Evolutionary conservation across 2,113 vertebrate genomes (phyloP).

Genomic region (Pandion haliaetus): DNA sequence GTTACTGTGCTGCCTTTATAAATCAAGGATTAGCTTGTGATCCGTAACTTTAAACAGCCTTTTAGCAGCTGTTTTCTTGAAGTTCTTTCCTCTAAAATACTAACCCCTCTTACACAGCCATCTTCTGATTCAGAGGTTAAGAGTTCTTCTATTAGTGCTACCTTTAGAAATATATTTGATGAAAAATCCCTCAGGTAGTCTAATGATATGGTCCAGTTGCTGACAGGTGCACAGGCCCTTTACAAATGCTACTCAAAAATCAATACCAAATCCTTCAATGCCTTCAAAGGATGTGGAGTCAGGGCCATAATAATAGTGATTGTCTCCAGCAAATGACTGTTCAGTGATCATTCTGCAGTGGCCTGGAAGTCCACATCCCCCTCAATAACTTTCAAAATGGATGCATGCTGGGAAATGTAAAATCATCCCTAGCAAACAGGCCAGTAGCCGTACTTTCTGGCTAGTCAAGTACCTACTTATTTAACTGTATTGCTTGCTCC

Average conservation of each 20-base stretch:
- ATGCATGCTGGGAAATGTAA: background rate
- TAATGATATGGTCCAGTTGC: background rate
- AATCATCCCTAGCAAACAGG: background rate
- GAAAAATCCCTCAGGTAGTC: background rate
- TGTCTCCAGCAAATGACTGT: background rate
- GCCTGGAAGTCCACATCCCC: background rate
- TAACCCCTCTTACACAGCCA: background rate
- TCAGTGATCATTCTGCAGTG: background rate
- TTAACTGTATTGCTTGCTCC: background rate
- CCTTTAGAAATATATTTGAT: background rate
- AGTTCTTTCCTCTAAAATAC: background rate
- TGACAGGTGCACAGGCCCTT: background rate
- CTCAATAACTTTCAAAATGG: background rate
- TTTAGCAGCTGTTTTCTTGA: background rate
- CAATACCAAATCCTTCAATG: background rate
- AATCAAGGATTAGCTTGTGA: background rate
- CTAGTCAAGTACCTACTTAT: background rate
- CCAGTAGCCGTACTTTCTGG: background rate
- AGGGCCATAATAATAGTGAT: background rate
- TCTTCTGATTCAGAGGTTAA: background rate
- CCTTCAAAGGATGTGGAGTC: background rate
- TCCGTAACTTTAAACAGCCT: background rate
- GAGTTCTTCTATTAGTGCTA: background rate
- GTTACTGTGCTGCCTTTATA: background rate
- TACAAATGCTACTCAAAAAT: slow-evolving; percentile 16